Base-by-base conservation (phyloP, 2,797 vertebrate genomes). In the Cirrhinus mrigala region DNA sequence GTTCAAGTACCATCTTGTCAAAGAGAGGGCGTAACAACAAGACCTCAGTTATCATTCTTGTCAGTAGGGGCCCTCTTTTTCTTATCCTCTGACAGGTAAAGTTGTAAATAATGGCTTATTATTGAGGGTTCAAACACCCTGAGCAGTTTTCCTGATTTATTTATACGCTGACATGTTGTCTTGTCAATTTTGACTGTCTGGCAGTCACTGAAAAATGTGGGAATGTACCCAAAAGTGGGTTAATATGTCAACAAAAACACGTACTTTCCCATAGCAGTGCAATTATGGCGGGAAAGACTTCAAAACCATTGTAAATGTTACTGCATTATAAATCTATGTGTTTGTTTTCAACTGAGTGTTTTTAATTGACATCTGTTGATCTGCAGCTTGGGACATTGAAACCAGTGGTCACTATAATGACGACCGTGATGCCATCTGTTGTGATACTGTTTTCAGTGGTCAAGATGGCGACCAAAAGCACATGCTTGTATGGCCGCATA, bases 1-100 rank as follows among this genome's bases (percentile, higher is more conserved):
- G 85, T 93, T 95, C 93, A 95, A 93, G 94, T 94, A 94, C 91
- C 91, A 90, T 95, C 94, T 94, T 95, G 94, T 95, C 93, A 94
- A 90, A 86, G 85, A 89, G 82, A 90, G 91, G 93, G 91, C 86
- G 93, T 93, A 88, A 91, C 90, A 77, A 94, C 92, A 91, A 88
- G 90, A 89, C 91, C 91, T 93, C 90, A 89, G 91, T 93, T 92
- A 93, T 91, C 88, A 87, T 90, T 92, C 91, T 92, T 94, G 92
- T 92, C 94, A 95, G 89, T 88, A 87, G 81, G 33, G 54, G 85
- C 79, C 90, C 92, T 33, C 92, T 91, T 93, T 94, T 93, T 93
- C 88, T 89, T 88, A 81, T 92, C 83, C 85, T 86, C 85, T 91
- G 88, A 90, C 92, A 92, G 90, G 88, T 90, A 89, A 69, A 44